Conservation (phyloP, 2,797 vertebrate species). For the Ispidina lecontei region DNA sequence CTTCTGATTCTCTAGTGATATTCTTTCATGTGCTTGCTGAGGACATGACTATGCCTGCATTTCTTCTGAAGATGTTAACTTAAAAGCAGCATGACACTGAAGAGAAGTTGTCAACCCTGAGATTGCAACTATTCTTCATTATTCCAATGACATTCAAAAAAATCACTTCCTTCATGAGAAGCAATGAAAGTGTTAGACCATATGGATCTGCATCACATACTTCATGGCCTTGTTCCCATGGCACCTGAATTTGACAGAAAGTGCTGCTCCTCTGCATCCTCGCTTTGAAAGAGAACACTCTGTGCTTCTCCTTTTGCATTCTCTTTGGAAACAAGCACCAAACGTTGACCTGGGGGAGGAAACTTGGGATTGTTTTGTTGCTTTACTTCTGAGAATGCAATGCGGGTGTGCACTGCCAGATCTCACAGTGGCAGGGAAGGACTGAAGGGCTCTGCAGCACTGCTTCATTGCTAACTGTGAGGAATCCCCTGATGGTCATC, state of each 20-base stretch:
- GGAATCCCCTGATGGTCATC: background rate
- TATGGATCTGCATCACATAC: background rate
- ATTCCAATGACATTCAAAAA: conserved; percentile 3
- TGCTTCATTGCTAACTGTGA: background rate
- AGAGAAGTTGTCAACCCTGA: conserved; percentile 10
- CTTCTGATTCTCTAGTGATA: conserved; percentile 55
- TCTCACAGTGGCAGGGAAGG: background rate
- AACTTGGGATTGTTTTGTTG: background rate
- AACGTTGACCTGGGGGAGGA: background rate
- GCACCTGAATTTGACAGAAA: background rate
- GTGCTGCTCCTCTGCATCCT: background rate
- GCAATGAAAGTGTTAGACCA: conserved; percentile 6
- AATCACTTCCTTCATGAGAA: background rate
- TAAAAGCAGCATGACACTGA: conserved; percentile 38
- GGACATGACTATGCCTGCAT: conserved; percentile 43
- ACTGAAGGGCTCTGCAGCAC: background rate
- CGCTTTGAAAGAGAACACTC: background rate
- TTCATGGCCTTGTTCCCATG: background rate
- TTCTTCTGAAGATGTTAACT: conserved; percentile 60
- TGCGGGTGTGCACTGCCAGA: background rate
- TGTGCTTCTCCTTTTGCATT: conserved; percentile 9
- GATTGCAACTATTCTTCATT: conserved; percentile 17
- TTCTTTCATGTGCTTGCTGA: conserved; percentile 69
- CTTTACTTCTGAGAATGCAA: background rate
- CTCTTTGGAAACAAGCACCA: background rate